Percentiles rank a stretch among this genome's conserved stretches.
phyloP scores from a whole-genome alignment of 2,797 vertebrate species.

The Coreius guichenoti region DNA sequence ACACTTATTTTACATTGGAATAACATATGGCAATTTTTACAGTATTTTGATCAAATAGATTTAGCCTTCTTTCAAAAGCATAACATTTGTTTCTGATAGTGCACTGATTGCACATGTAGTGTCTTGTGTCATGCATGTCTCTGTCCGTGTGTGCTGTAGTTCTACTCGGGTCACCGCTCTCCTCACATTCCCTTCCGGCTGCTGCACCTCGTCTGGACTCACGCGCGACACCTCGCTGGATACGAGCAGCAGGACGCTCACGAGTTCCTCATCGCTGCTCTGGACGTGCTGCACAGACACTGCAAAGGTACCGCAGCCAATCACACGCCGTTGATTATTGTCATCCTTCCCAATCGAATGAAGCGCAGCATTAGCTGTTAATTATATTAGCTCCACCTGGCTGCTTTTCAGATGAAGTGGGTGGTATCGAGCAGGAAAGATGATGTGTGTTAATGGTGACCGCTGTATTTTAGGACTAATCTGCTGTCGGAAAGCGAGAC shows the following conservation, averaged over 20 bases:
- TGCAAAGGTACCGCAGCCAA: constrained; percentile 86
- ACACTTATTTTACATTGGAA: no score
- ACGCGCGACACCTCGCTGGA: constrained; percentile 96
- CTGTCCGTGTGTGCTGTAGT: constrained; percentile 73
- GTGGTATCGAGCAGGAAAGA: not conserved
- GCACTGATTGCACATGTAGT: no score
- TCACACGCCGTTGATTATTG: not conserved
- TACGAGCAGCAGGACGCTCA: constrained; percentile 99
- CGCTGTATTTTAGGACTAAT: not conserved
- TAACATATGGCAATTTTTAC: no score
- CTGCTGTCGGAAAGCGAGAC: not conserved
- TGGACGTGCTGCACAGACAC: constrained; percentile 97
- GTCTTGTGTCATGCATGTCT: no score
- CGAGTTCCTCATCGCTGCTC: constrained; percentile 97
- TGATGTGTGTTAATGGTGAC: not conserved
- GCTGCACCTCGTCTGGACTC: constrained; percentile 99
- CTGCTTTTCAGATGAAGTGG: not conserved
- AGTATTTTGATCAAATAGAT: no score
- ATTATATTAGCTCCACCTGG: not conserved
- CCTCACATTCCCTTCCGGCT: constrained; percentile 99
- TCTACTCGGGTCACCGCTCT: constrained; percentile 98
- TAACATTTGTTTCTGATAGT: no score
- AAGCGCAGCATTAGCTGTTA: not conserved
- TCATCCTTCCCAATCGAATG: not conserved
- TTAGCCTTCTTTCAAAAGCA: no score